Percentiles rank a stretch among this genome's conserved stretches.
Evolutionary conservation across 2,888 invertebrate genomes (phyloP).

Genomic region (Drosophila rubida): DNA sequence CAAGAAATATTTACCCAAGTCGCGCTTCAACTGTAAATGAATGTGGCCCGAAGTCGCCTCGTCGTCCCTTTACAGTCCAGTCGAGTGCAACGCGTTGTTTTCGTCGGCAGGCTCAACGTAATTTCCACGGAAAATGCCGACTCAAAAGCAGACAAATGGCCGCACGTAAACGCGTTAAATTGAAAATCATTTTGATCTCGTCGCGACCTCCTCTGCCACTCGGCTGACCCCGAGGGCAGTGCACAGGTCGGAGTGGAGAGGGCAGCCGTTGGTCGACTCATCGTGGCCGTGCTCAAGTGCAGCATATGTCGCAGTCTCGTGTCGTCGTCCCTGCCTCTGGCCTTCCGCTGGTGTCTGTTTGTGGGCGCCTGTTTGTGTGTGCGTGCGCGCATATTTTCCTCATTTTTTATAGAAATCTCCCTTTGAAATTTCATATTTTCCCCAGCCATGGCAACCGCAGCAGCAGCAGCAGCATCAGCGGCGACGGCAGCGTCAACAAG

Average conservation of each 20-base stretch:
- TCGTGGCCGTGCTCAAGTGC: constrained; percentile 58
- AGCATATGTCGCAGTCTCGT: constrained; percentile 56
- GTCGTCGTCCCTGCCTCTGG: constrained; percentile 17
- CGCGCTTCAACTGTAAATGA: constrained; percentile 71
- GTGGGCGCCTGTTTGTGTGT: constrained; percentile 28
- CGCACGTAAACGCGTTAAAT: constrained; percentile 80
- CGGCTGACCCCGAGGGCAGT: constrained; percentile 21
- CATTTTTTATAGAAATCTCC: constrained; percentile 62
- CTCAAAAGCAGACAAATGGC: constrained; percentile 71
- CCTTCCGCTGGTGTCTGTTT: not conserved
- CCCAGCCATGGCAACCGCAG: constrained; percentile 44
- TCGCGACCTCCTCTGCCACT: constrained; percentile 61
- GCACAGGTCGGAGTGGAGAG: constrained; percentile 6
- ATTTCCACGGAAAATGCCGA: constrained; percentile 21
- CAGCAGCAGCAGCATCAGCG: constrained; percentile 18
- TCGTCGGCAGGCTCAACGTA: constrained; percentile 11
- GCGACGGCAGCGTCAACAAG: constrained; percentile 15
- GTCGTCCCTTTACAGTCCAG: constrained; percentile 5
- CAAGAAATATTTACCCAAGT: constrained; percentile 19
- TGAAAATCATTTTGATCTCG: constrained; percentile 81
- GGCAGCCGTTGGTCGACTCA: constrained; percentile 14
- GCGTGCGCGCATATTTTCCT: constrained; percentile 71
- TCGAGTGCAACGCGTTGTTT: constrained; percentile 13
- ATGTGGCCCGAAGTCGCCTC: constrained; percentile 52
- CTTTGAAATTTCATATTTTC: constrained; percentile 74